These are phyloP conservation scores for Dreissena polymorpha DNA, from an alignment of 1,140 invertebrate species.

Conservation along the genomic window DNA sequence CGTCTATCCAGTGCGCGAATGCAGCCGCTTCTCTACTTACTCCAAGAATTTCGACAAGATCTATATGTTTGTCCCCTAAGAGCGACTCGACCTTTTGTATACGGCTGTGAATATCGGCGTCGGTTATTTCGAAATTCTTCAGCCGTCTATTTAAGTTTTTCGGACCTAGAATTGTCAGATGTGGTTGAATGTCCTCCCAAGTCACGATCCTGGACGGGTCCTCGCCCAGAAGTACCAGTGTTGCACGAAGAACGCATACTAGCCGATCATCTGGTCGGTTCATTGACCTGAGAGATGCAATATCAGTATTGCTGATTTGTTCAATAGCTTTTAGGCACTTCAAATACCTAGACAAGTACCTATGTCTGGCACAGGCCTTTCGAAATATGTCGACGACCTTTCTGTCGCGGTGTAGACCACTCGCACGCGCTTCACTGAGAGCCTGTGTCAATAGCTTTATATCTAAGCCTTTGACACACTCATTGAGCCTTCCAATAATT, in stretches of 20 bases:
- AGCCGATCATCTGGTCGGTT: constrained; percentile 1
- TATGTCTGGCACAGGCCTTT: background rate
- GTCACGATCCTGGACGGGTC: background rate
- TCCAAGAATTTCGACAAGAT: background rate
- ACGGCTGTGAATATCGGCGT: background rate
- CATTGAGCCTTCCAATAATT: too few relatives aligned
- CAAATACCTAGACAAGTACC: background rate
- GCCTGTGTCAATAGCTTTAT: too few relatives aligned
- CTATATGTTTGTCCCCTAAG: background rate
- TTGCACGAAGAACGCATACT: background rate
- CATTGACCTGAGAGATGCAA: background rate
- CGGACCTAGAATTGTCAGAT: background rate
- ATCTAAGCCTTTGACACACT: too few relatives aligned
- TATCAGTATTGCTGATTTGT: constrained; percentile 14
- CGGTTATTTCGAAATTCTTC: background rate
- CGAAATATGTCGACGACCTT: background rate
- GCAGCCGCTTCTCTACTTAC: constrained; percentile 13
- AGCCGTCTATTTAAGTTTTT: constrained; percentile 3
- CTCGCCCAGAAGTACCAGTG: constrained; percentile 18
- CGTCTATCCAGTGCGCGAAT: constrained; percentile 25
- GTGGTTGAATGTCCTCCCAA: constrained; percentile 18
- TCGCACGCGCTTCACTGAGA: too few relatives aligned
- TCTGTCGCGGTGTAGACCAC: too few relatives aligned
- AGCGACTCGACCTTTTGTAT: background rate
- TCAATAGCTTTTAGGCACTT: constrained; percentile 12